These are phyloP conservation scores for Scytalopus superciliaris DNA, from an alignment of 2,113 vertebrate genomes.

Conservation along the genomic window DNA sequence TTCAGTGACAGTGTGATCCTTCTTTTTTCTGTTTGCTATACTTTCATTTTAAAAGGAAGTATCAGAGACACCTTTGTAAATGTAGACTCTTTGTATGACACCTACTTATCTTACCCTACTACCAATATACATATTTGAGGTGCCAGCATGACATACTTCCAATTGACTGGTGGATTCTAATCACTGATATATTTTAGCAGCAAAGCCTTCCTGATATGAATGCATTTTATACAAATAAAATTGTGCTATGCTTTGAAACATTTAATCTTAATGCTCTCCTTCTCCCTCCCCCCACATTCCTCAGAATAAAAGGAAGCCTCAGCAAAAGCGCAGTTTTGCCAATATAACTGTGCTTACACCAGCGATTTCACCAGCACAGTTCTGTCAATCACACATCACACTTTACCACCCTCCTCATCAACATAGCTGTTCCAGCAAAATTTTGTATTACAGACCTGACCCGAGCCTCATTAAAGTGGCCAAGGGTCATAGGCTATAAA, in stretches of 20 bases:
- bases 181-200: not conserved
- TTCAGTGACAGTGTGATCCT: not conserved
- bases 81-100: not conserved
- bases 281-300: not conserved
- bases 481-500: conserved; percentile 7
- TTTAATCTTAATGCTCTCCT: not conserved
- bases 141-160: not conserved
- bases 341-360: not conserved
- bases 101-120: not conserved
- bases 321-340: not conserved
- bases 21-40: not conserved
- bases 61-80: not conserved
- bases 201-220: not conserved
- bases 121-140: not conserved
- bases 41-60: not conserved
- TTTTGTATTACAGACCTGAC: conserved; percentile 31
- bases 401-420: conserved; percentile 27
- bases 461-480: conserved; percentile 33
- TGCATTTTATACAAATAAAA: not conserved
- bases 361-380: not conserved
- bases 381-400: conserved; percentile 48
- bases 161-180: fast-evolving
- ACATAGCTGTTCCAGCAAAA: conserved; percentile 48
- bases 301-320: conserved; percentile 6
- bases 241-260: not conserved